Base-by-base conservation (phyloP, 1,140 invertebrate genomes). In the Sweltsa coloradensis region DNA sequence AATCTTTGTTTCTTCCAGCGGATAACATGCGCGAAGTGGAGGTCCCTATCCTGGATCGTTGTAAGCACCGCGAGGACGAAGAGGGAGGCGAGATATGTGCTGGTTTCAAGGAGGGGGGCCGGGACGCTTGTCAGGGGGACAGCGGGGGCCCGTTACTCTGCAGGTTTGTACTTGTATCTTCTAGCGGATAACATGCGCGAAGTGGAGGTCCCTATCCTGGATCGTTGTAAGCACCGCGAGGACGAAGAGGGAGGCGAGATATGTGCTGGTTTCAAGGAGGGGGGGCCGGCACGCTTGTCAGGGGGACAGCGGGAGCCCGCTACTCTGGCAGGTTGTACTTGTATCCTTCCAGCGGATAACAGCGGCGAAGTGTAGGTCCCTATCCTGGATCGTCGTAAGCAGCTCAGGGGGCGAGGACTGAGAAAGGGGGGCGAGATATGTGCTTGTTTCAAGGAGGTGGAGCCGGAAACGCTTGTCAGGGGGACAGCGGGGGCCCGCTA, bases 61-160 rank as follows among this genome's bases (percentile, higher is more conserved):
- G 81, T 55, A 76, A 67, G 11, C 67, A 79, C 45, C 47, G 55
- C 5, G 63, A 70, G 25, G 83, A 86, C 61, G 60, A 62, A 50
- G 68, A 70, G 21, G 72, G 76, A 0, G 70, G 73, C 25, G 72
- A 76, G 62, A 78, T 91, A 41, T 89, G 87, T 63, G 86, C 86
- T 3, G 86, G 87, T 0, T 69, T 76, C 46, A 50, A 59, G 3
- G 69, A 77, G 63, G 88, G 87, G 18, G 81, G 83, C 2, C 75
- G 73, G 57, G 87, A 91, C 64, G 76, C 87, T 3, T 91, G 87
- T 57, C 81, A 85, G 65, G 83, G 83, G 22, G 83, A 86, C 53
- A 85, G 82, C 51, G 84, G 84, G 18, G 84, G 86, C 9, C 85
- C 84, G 21, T 69, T 88, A 19, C 70, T 87, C 57, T 87, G 83